Base-by-base conservation (phyloP, 1,140 invertebrate genomes). In the Drosophila busckii region DNA sequence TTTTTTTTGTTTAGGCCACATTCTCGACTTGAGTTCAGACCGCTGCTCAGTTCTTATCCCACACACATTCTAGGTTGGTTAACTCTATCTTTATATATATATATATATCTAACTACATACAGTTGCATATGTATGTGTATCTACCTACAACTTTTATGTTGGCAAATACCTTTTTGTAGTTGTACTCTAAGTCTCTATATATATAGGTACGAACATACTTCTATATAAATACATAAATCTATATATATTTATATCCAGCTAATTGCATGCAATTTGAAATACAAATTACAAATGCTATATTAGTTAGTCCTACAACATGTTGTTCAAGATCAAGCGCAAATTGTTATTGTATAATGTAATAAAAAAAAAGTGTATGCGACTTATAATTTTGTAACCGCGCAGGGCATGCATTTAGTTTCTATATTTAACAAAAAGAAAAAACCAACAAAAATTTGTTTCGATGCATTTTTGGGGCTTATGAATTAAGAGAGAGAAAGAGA, bases 351-450 rank as follows among this genome's bases (percentile, higher is more conserved):
- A 75, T n/a, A n/a, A 82, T 55, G 37, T 26, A 35, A 42, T 35
- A 54, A 37, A 41, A n/a, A 42, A 48, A 53, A 44, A 60, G 25
- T 50, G 13, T 46, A 52, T 29, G 45, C 41, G 25, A 38, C 26
- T 49, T 49, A 49, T 49, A 35, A 45, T 54, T 54, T 54, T 31
- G 8, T 25, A 41, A 25, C 2, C 40, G 34, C 19, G 67, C 44
- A 64, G 65, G 73, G 56, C 69, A 58, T 80, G 78, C 78, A 78
- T 71, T 78, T 78, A 80, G 69, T 68, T 59, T 26, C 17, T n/a
- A n/a, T n/a, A n/a, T n/a, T n/a, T n/a, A n/a, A n/a, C n/a, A n/a
- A n/a, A n/a, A n/a, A n/a, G n/a, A n/a, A n/a, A n/a, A n/a, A n/a
- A n/a, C n/a, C n/a, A n/a, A n/a, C n/a, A n/a, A n/a, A 44, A 59